phyloP scores from a whole-genome alignment of 2,888 invertebrate genomes.

The Agrypnus murinus region DNA sequence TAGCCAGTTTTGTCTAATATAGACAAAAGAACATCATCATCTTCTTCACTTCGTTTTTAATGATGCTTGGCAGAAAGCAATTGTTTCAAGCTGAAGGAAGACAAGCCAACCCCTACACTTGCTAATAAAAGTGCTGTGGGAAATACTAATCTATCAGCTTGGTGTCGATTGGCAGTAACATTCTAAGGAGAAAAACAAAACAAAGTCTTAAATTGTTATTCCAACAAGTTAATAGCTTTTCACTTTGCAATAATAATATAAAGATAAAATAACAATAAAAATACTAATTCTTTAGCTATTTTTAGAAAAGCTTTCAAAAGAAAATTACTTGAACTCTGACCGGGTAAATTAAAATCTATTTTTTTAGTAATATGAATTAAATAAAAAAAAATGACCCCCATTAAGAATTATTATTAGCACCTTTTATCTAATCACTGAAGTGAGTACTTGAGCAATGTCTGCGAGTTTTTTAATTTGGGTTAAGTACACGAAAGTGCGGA shows the following conservation, averaged over 20 bases:
- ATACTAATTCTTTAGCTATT: not conserved
- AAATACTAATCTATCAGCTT: slow-evolving; percentile 64
- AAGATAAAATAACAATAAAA: not conserved
- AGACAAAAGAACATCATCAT: too few relatives aligned
- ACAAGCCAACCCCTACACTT: slow-evolving; percentile 67
- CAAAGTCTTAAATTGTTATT: not conserved
- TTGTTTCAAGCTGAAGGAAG: slow-evolving; percentile 68
- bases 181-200: slow-evolving; percentile 56
- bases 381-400: too few relatives aligned
- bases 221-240: not conserved
- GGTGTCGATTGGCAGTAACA: slow-evolving; percentile 55
- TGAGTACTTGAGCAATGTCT: slow-evolving; percentile 2
- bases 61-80: slow-evolving; percentile 56
- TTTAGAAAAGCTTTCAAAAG: not conserved
- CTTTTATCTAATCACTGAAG: slow-evolving; percentile 8
- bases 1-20: slow-evolving; percentile 8
- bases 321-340: not conserved
- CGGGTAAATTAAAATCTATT: not conserved
- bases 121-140: slow-evolving; percentile 68
- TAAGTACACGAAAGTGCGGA: slow-evolving; percentile 12
- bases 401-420: slow-evolving; percentile 17
- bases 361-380: too few relatives aligned
- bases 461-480: slow-evolving; percentile 6
- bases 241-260: not conserved
- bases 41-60: slow-evolving; percentile 33